Percentiles rank a stretch among this genome's conserved stretches.
phyloP scores from a whole-genome alignment of 1,140 invertebrate genomes.

The Drosophila lowei region DNA sequence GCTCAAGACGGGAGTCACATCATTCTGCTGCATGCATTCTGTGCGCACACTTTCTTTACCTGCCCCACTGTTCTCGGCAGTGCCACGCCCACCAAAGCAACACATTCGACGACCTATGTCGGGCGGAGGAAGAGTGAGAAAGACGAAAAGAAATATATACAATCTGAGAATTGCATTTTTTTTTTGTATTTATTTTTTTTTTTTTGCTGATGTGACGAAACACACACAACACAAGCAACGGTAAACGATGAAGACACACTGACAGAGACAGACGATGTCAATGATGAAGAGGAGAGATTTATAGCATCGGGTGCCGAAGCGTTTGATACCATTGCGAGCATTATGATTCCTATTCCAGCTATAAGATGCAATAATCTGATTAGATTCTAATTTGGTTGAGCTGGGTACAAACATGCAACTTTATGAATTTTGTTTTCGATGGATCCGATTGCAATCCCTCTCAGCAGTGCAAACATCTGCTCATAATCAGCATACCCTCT shows the following conservation, averaged over 20 bases:
- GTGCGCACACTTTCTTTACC: slow-evolving; percentile 41
- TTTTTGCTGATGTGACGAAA: slow-evolving; percentile 15
- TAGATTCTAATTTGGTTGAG: too few species aligned
- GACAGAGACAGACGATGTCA: slow-evolving; percentile 27
- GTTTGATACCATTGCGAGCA: too few species aligned
- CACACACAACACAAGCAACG: too few species aligned
- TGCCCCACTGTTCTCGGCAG: slow-evolving; percentile 41
- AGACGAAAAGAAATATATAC: slow-evolving; percentile 15
- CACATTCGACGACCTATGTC: slow-evolving; percentile 73
- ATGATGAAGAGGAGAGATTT: slow-evolving; percentile 2
- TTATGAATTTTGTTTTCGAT: too few species aligned
- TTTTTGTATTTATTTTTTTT: background rate
- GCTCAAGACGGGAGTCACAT: slow-evolving; percentile 27
- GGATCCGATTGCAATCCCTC: too few species aligned
- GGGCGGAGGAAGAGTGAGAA: slow-evolving; percentile 13
- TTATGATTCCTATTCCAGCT: too few species aligned
- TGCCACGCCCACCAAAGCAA: slow-evolving; percentile 74
- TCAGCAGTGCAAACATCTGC: too few species aligned
- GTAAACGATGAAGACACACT: slow-evolving; percentile 28
- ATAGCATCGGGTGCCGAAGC: too few species aligned
- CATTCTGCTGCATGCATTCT: slow-evolving; percentile 42
- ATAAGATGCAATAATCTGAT: too few species aligned
- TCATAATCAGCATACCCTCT: too few species aligned
- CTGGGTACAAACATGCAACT: too few species aligned
- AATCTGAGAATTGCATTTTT: slow-evolving; percentile 41